Base-by-base conservation (phyloP, 92 coral and sea anemone genomes). In the Plumapathes pennacea region DNA sequence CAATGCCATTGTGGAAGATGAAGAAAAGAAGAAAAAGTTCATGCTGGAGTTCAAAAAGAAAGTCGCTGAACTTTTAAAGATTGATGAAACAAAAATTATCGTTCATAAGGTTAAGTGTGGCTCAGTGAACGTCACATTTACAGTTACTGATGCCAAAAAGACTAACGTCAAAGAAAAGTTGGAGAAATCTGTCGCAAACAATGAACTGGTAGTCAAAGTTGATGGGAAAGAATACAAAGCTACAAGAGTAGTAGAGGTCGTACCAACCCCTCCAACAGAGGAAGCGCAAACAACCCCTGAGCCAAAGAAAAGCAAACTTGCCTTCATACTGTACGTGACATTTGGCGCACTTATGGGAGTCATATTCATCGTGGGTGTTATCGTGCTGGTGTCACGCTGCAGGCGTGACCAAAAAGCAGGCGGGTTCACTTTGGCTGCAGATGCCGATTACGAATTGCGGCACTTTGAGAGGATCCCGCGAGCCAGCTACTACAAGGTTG, bases 281-380 rank as follows among this genome's bases (percentile, higher is more conserved):
- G 38, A 18, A n/a, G 54, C 72, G 2, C 56, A 57, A 37, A 66
- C 72, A 8, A 39, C 73, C 0, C 34, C 51, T 20, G 25, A 51
- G 8, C 34, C 43, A 41, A 46, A 61, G 4, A 38, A 64, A 9
- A 70, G 61, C 18, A 28, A 84, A 25, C 72, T 86, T 14, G 77
- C 89, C 8, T 70, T 84, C 30, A 76, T 72, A 46, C 68, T 92
- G 38, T 92, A 88, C 66, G 79, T 89, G 21, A 60, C 76, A 21
- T 85, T 92, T 67, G 96, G 98, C 21, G 64, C 82, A 6, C 72
- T 79, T 32, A 62, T 89, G 77, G 98, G 87, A 1, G 14, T 84
- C 40, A 66, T 83, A 19, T 92, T 92, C 73, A 29, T 84, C 17
- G 59, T 92, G 20, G 98, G 94, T 31, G 15, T 88, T 10, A 37